phyloP scores from a whole-genome alignment of 2,113 vertebrate genomes.

The Garra rufa region DNA sequence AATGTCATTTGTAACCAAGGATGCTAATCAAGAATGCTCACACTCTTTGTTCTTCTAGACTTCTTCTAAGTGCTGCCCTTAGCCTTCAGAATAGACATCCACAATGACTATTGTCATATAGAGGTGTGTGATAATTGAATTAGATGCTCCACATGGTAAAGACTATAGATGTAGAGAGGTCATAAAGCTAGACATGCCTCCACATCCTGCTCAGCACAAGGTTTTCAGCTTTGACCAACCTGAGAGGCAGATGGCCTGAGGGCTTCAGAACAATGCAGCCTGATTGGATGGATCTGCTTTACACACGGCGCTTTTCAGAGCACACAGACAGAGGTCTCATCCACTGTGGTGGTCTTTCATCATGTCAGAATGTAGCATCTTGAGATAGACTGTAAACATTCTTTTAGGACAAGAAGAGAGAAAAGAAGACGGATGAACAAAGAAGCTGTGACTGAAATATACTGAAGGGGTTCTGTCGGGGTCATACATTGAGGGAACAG shows the following conservation, averaged over 20 bases:
- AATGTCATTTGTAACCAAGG: conserved; percentile 35
- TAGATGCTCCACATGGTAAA: conserved; percentile 57
- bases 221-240: conserved; percentile 56
- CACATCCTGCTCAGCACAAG: conserved; percentile 63
- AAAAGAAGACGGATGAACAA: conserved; percentile 34
- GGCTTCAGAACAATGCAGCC: conserved; percentile 62
- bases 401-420: conserved; percentile 56
- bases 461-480: not conserved
- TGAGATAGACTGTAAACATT: conserved; percentile 65
- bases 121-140: conserved; percentile 49
- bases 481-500: not conserved
- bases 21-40: conserved; percentile 30
- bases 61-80: conserved; percentile 21
- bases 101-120: conserved; percentile 47
- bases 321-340: conserved; percentile 63
- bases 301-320: conserved; percentile 59
- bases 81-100: conserved; percentile 34
- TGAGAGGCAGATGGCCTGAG: conserved; percentile 73
- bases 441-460: not conserved
- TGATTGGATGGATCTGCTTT: conserved; percentile 62
- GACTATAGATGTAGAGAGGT: conserved; percentile 61
- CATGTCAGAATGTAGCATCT: conserved; percentile 61
- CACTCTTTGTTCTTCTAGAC: conserved; percentile 22
- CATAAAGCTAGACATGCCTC: conserved; percentile 59
- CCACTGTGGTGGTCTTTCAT: conserved; percentile 72